Evolutionary conservation across 2,888 invertebrate species (phyloP).

Genomic region (Adelphocoris suturalis): DNA sequence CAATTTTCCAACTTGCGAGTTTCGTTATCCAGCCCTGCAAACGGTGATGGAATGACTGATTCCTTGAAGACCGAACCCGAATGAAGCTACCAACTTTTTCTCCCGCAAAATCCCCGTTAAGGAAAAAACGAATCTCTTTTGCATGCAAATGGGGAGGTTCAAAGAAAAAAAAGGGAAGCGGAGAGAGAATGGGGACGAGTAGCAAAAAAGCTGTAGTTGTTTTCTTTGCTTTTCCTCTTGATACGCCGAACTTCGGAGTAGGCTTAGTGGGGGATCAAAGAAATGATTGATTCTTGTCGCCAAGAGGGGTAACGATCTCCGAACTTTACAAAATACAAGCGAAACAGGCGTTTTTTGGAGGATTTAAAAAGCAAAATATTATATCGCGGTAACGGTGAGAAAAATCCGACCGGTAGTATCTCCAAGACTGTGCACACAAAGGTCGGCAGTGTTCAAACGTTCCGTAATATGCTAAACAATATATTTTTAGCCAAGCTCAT

Average conservation of each 20-base stretch:
- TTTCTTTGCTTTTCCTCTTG: not conserved
- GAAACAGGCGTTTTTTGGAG: too few relatives aligned
- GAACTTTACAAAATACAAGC: not conserved
- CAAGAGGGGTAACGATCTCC: not conserved
- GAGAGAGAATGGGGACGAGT: not conserved
- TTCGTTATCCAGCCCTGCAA: not conserved
- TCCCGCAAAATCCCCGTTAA: constrained; percentile 29
- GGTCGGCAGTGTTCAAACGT: too few relatives aligned
- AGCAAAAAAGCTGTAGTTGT: constrained; percentile 14
- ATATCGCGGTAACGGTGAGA: too few relatives aligned
- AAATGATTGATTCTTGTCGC: constrained; percentile 34
- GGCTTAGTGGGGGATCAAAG: not conserved
- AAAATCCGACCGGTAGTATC: too few relatives aligned
- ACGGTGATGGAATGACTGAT: not conserved
- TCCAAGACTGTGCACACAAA: too few relatives aligned
- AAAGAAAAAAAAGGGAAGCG: not conserved
- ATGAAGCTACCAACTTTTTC: constrained; percentile 6
- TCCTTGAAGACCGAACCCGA: not conserved
- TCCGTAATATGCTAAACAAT: too few relatives aligned
- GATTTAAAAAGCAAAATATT: too few relatives aligned
- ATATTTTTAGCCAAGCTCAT: too few relatives aligned
- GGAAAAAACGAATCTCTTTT: constrained; percentile 26
- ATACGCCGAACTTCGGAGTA: not conserved
- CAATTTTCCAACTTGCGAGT: not conserved
- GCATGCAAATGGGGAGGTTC: constrained; percentile 31